A percentile compares a stretch with the other conserved stretches of the same genome.
Evolutionary conservation across 2,113 vertebrate species (phyloP).

Genomic region (Lethenteron reissneri): DNA sequence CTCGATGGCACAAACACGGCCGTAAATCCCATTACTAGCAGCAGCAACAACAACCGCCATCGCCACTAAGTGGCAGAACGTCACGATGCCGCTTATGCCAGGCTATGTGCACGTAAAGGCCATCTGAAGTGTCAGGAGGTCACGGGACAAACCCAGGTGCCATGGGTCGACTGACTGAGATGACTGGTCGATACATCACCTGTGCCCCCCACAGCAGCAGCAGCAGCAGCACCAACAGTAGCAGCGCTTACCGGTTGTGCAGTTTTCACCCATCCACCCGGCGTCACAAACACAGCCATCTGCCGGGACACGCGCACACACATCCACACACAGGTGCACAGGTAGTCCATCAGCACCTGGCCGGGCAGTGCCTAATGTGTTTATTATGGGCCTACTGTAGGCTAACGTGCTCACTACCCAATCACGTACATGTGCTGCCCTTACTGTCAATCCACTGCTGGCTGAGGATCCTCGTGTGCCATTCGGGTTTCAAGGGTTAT

Average conservation of each 20-base stretch:
- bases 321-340: not conserved
- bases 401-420: not conserved
- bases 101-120: too few species aligned
- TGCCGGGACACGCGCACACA: not conserved
- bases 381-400: not conserved
- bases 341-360: not conserved
- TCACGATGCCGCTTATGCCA: too few species aligned
- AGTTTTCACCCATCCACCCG: not conserved
- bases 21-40: too few species aligned
- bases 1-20: too few species aligned
- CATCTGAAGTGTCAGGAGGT: too few species aligned
- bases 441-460: not conserved
- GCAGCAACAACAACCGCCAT: too few species aligned
- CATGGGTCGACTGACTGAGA: too few species aligned
- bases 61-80: too few species aligned
- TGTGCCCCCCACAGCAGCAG: too few species aligned
- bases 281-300: slow-evolving; percentile 3
- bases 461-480: not conserved
- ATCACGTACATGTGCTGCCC: not conserved
- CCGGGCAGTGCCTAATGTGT: not conserved
- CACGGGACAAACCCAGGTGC: too few species aligned
- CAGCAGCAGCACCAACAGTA: too few species aligned
- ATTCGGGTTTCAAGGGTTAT: not conserved
- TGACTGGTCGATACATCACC: too few species aligned
- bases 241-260: not conserved